Conservation (phyloP, 2,113 vertebrate species). For the Nesogale talazaci region DNA sequence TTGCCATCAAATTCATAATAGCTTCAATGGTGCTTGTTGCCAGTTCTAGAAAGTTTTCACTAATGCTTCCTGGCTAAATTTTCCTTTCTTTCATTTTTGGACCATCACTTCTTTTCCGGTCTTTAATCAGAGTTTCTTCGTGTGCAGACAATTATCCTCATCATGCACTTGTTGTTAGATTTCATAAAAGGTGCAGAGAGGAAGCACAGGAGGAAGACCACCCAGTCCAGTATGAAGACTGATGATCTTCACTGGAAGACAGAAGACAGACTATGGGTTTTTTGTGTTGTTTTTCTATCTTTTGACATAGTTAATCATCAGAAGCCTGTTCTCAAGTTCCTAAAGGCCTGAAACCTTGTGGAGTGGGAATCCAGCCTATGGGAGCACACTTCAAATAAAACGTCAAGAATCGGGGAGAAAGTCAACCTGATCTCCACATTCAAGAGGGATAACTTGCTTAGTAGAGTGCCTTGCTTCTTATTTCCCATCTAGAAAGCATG, state of each 20-base stretch:
- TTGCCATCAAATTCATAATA: constrained; percentile 73
- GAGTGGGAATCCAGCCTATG: neutral
- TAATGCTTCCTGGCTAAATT: constrained; percentile 59
- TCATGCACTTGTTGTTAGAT: neutral
- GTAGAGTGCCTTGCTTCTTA: neutral
- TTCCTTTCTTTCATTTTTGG: constrained; percentile 16
- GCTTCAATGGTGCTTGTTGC: constrained; percentile 60
- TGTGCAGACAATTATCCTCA: neutral
- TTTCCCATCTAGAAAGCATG: neutral
- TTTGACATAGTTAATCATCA: constrained; percentile 17
- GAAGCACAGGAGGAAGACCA: neutral
- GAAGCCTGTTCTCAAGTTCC: neutral
- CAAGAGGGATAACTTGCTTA: neutral
- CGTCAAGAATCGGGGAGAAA: neutral
- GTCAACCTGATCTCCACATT: neutral
- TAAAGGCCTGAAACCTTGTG: neutral
- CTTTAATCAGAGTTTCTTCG: neutral
- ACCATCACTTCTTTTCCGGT: neutral
- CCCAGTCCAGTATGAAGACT: neutral
- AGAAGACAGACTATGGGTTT: constrained; percentile 19
- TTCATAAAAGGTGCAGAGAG: neutral
- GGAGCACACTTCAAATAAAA: constrained; percentile 29
- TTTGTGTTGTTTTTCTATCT: neutral
- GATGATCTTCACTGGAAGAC: neutral
- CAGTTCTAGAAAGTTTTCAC: constrained; percentile 39